Conservation (phyloP, 2,888 invertebrate genomes). For the Opisthograptis luteolata region DNA sequence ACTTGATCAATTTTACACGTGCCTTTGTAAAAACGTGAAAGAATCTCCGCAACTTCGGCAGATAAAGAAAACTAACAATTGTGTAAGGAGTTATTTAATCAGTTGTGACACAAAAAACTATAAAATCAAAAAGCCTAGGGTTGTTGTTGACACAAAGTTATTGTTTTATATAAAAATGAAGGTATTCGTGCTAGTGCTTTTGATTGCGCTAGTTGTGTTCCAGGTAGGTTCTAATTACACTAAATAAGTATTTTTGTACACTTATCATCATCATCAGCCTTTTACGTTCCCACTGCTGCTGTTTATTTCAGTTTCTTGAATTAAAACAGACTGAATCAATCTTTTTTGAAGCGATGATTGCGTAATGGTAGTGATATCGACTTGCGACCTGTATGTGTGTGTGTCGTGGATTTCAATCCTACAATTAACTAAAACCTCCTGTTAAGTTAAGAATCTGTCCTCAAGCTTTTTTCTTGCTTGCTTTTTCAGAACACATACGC, state of each 20-base stretch:
- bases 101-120: constrained; percentile 27
- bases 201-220: constrained; percentile 22
- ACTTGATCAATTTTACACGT: not conserved
- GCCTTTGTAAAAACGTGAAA: not conserved
- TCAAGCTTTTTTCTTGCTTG: not conserved
- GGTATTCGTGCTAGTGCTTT: constrained; percentile 15
- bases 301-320: no score
- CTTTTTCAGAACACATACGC: constrained; percentile 50
- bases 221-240: constrained; percentile 23
- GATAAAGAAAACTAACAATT: not conserved
- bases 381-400: no score
- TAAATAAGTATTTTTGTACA: no score
- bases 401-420: no score
- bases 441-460: not conserved
- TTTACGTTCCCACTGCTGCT: no score
- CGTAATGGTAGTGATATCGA: no score
- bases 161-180: constrained; percentile 27
- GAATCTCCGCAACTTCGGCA: not conserved
- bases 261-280: no score
- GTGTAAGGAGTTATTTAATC: not conserved
- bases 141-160: not conserved
- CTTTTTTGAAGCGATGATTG: no score
- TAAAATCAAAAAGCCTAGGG: constrained; percentile 14
- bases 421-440: no score
- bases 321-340: no score